Evolutionary conservation across 2,113 vertebrate species (phyloP), one percentile per base, ranked within the genome.

Genomic region (Hiodon alosoides): DNA sequence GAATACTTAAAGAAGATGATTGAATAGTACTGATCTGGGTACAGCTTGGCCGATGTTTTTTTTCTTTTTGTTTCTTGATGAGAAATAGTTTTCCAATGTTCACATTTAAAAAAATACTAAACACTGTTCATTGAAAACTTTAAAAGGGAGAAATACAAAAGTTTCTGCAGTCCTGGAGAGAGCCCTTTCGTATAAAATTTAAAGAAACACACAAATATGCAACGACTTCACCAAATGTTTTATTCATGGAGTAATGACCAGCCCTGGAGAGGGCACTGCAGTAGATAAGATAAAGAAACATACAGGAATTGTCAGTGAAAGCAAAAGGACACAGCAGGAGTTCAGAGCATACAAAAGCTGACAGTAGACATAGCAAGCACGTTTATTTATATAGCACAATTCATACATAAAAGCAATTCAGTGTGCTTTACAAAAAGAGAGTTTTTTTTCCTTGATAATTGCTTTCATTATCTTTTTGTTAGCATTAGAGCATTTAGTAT

Each of bases 11-110:
- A 59, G 55, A 67, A 59, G 58, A 62, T 72, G 57, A n/a, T 71
- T 58, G 53, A 31, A 55, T 58, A 7, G 59, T 64, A 64, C 53
- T 10, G 72, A 62, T 73, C 64, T 14, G 16, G 50, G 51, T 53
- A n/a, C 16, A 69, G 50, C 9, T 9, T 69, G 14, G n/a, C 31
- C 16, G 2, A 47, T 47, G 14, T 71, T 4, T 54, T 53, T 4
- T 67, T 55, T 46, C 8, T 67, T 57, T 66, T 66, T 11, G 9
- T 52, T 65, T 46, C 73, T 60, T 76, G 53, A 76, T 53, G 47
- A 69, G 57, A 52, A 62, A 69, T 50, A 1, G 31, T 31, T 31
- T 31, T 31, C 31, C 31, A 31, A 31, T 31, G 31, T 31, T 31
- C 59, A 52, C 48, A 69, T 53, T 13, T 52, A 13, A 64, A 53